A percentile compares a stretch with the other conserved stretches of the same genome.
Conservation (phyloP, 2,888 invertebrate species). For the Calliphora vomitoria region DNA sequence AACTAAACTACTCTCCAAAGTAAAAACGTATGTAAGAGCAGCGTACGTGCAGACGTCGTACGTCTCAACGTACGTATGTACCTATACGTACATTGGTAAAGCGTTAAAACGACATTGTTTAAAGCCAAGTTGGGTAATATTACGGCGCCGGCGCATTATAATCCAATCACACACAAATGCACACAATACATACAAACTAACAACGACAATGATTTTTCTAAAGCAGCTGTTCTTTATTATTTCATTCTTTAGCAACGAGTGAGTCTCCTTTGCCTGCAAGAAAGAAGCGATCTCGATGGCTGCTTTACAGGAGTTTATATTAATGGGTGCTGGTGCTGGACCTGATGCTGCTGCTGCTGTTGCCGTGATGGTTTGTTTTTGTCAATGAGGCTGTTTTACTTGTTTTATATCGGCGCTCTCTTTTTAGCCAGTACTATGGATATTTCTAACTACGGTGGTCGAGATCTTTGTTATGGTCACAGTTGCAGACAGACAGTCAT, state of each 20-base stretch:
- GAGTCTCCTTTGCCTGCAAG: background rate
- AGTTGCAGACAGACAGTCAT: constrained; percentile 56
- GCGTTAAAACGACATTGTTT: constrained; percentile 70
- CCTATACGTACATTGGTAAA: constrained; percentile 22
- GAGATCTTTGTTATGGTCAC: constrained; percentile 58
- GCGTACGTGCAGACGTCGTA: constrained; percentile 31
- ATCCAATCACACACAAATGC: constrained; percentile 58
- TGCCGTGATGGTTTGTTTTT: constrained; percentile 44
- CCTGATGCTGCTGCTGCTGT: constrained; percentile 51
- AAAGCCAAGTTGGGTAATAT: constrained; percentile 69
- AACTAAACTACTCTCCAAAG: constrained; percentile 11
- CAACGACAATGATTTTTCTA: constrained; percentile 23
- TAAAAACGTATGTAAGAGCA: constrained; percentile 10
- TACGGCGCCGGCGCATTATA: constrained; percentile 72
- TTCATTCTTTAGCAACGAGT: constrained; percentile 21
- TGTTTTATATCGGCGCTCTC: constrained; percentile 54
- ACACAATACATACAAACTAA: background rate
- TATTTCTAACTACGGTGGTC: constrained; percentile 65
- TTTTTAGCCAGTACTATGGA: constrained; percentile 31
- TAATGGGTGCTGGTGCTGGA: constrained; percentile 47
- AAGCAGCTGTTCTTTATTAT: constrained; percentile 68
- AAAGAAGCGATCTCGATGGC: background rate
- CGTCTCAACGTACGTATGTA: background rate
- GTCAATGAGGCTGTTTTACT: constrained; percentile 63
- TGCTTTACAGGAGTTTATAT: constrained; percentile 31